These are phyloP conservation scores for Octonoba sinensis DNA, from an alignment of 2,888 invertebrate species.

Conservation along the genomic window DNA sequence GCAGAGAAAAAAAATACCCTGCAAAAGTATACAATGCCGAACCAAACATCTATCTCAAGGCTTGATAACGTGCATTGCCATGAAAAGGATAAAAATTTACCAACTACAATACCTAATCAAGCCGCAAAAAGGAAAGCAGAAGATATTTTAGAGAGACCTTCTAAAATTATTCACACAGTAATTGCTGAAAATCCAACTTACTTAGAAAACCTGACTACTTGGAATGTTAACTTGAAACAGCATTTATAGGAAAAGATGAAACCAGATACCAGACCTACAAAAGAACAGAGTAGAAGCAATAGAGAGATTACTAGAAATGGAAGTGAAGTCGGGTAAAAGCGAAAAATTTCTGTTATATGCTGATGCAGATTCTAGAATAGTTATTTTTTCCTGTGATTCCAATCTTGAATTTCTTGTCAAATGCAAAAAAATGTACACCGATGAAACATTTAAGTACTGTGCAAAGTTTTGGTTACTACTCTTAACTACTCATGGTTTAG, in stretches of 20 bases:
- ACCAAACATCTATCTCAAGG: neutral
- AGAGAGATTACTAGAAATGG: neutral
- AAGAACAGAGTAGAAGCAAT: neutral
- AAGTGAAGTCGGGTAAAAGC: neutral
- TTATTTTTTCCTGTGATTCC: neutral
- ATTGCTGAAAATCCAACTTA: neutral
- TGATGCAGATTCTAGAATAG: neutral
- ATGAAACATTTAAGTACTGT: neutral
- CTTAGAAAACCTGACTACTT: neutral
- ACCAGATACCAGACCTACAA: neutral
- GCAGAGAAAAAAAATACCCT: neutral
- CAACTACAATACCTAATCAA: neutral
- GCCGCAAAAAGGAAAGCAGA: neutral
- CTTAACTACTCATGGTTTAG: neutral
- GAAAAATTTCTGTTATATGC: neutral
- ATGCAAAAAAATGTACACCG: neutral
- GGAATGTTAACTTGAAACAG: neutral
- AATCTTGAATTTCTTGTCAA: neutral
- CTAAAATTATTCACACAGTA: neutral
- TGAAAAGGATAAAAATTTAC: neutral
- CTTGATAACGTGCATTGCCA: neutral
- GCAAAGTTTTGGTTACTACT: neutral
- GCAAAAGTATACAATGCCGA: neutral
- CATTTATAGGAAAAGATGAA: slow-evolving; percentile 1
- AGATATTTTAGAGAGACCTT: neutral